Evolutionary conservation across 2,888 invertebrate genomes (phyloP).

Genomic region (Schrankia costaestrigalis): DNA sequence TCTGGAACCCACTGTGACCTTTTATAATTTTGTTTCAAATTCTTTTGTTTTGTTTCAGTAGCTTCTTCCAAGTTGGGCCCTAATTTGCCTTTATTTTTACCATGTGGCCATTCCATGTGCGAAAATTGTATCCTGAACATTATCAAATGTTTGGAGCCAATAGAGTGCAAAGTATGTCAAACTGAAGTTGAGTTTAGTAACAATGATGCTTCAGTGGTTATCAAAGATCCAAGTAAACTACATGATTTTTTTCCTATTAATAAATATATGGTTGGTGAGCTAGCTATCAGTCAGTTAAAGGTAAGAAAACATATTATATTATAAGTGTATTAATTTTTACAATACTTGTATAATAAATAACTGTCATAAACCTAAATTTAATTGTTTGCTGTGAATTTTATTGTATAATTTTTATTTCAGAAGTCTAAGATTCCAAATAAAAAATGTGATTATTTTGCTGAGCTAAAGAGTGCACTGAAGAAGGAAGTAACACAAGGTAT

Average conservation of each 20-base stretch:
- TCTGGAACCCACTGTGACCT: too few relatives aligned
- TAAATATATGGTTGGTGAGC: conserved; percentile 60
- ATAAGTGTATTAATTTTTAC: not conserved
- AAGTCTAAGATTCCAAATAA: conserved; percentile 7
- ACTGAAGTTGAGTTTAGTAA: conserved; percentile 44
- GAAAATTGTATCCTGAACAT: conserved; percentile 79
- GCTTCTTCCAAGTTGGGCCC: conserved; percentile 35
- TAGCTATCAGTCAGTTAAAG: conserved; percentile 45
- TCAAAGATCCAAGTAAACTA: conserved; percentile 42
- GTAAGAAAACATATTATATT: conserved; percentile 32
- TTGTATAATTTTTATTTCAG: too few relatives aligned
- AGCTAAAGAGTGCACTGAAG: conserved; percentile 51
- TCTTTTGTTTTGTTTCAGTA: conserved; percentile 26
- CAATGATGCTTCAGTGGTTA: conserved; percentile 33
- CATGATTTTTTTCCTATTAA: conserved; percentile 62
- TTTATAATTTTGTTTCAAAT: too few relatives aligned
- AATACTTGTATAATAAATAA: too few relatives aligned
- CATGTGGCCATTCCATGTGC: conserved; percentile 86
- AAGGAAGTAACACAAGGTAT: conserved; percentile 49
- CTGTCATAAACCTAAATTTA: not conserved
- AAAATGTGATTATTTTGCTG: conserved; percentile 46
- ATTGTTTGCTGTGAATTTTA: too few relatives aligned
- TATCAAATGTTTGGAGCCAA: conserved; percentile 57
- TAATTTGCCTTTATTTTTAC: conserved; percentile 80
- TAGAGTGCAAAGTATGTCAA: conserved; percentile 75